Conservation (phyloP, 2,888 invertebrate species). For the Hypena proboscidalis region DNA sequence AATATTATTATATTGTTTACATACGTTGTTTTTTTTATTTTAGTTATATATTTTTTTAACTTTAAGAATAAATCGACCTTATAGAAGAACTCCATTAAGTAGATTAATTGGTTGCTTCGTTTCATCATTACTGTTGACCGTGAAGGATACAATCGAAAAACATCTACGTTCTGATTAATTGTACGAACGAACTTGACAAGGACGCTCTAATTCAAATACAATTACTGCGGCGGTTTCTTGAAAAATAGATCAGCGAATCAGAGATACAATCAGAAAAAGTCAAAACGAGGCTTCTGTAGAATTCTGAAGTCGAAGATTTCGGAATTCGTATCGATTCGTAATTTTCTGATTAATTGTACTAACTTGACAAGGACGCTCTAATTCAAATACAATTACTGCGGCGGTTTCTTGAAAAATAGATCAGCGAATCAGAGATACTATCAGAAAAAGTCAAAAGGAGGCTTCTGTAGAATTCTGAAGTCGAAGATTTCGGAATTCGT, state of each 20-base stretch:
- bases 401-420: conserved; percentile 6
- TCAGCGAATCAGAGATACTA: too few species aligned
- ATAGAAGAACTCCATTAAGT: conserved; percentile 18
- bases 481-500: too few species aligned
- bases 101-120: conserved; percentile 29
- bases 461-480: too few species aligned
- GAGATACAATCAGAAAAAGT: too few species aligned
- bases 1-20: too few species aligned
- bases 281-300: too few species aligned
- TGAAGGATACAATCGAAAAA: conserved; percentile 33
- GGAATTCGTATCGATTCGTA: too few species aligned
- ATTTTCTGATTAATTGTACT: conserved; percentile 25
- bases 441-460: too few species aligned
- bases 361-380: conserved; percentile 18
- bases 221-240: conserved; percentile 14
- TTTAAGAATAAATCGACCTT: too few species aligned
- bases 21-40: too few species aligned
- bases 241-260: not conserved
- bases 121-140: conserved; percentile 15
- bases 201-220: conserved; percentile 21
- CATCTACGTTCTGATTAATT: conserved; percentile 28
- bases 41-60: too few species aligned
- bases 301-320: too few species aligned
- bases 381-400: conserved; percentile 22
- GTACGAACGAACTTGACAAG: conserved; percentile 17